Percentiles rank a stretch among this genome's conserved stretches.
phyloP scores from a whole-genome alignment of 2,888 invertebrate species.

The Drosophila multiciliata region DNA sequence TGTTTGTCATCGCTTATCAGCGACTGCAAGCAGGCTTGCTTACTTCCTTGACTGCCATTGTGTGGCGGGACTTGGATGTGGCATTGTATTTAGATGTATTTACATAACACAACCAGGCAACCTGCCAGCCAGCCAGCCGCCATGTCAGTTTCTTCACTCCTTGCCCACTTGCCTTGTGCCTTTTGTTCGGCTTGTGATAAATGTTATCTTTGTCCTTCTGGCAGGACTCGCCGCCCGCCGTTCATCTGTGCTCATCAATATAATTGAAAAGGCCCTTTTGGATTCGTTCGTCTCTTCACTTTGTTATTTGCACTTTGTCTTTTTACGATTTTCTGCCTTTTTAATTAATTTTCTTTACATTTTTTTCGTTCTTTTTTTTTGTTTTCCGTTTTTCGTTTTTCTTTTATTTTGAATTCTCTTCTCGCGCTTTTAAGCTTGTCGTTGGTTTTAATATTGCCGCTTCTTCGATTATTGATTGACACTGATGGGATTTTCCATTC shows the following conservation, averaged over 20 bases:
- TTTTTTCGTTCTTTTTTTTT: conserved; percentile 10
- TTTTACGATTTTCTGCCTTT: conserved; percentile 45
- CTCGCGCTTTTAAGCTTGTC: conserved; percentile 28
- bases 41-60: conserved; percentile 46
- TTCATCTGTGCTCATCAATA: conserved; percentile 62
- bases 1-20: conserved; percentile 66
- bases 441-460: conserved; percentile 36
- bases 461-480: conserved; percentile 46
- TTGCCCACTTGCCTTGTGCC: conserved; percentile 6
- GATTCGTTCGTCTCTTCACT: conserved; percentile 30
- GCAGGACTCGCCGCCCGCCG: conserved; percentile 21
- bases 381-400: conserved; percentile 3
- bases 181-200: conserved; percentile 65
- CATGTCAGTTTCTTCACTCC: conserved; percentile 5
- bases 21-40: conserved; percentile 27
- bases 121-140: neutral
- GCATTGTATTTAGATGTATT: conserved; percentile 44
- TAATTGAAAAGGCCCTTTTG: conserved; percentile 63
- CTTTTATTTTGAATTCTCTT: conserved; percentile 21
- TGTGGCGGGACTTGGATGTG: conserved; percentile 22
- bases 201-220: conserved; percentile 57
- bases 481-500: conserved; percentile 27
- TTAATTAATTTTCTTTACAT: conserved; percentile 69
- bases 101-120: conserved; percentile 57
- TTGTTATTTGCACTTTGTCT: conserved; percentile 65